Base-by-base conservation (phyloP, 92 coral and sea anemone species). In the Parazoanthus swiftii region DNA sequence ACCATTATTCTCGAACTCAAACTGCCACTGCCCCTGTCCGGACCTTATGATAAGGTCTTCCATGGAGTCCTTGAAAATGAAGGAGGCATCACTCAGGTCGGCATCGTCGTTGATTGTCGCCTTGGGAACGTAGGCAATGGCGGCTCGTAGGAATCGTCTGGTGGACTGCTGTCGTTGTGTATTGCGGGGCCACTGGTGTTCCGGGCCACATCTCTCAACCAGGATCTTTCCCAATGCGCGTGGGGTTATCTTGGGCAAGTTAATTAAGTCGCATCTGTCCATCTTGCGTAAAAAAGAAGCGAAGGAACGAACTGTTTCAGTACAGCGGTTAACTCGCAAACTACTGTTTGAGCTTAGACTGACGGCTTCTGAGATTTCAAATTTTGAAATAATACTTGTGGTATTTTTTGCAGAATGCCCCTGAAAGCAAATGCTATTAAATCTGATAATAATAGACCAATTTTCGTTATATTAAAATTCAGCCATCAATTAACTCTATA, bases 101-200 rank as follows among this genome's bases (percentile, higher is more conserved):
- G 86, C 86, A 26, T 74, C 86, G 38, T 82, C 56, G 37, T 82
- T 71, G 75, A 66, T 82, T 15, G 70, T 63, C 20, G 86, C 86
- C 70, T 81, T 81, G 15, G 86, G 86, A n/a, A 81, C 66, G 58
- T 63, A 81, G 21, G n/a, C 86, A 58, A 81, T 81, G 76, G 86
- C 86, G 54, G 86, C 86, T 66, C 66, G 76, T 21, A 81, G 86
- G 75, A 81, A 81, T 0, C 74, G 74, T 16, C 86, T 66, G 86
- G 50, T 81, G 33, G 51, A 65, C 39, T 81, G 86, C 66, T 81
- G 86, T 16, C 20, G 75, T 3, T 18, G 21, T 8, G 25, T 81
- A 74, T 81, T 65, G 50, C 36, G 5, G 36, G 15, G 51, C 76
- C 86, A 81, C n/a, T 81, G 76, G 68, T 39, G 58, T 10, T 81